Percentiles rank a stretch among this genome's conserved stretches.
These are phyloP conservation scores for Gobio occitaniae DNA, from an alignment of 2,797 vertebrate species.

Conservation along the genomic window DNA sequence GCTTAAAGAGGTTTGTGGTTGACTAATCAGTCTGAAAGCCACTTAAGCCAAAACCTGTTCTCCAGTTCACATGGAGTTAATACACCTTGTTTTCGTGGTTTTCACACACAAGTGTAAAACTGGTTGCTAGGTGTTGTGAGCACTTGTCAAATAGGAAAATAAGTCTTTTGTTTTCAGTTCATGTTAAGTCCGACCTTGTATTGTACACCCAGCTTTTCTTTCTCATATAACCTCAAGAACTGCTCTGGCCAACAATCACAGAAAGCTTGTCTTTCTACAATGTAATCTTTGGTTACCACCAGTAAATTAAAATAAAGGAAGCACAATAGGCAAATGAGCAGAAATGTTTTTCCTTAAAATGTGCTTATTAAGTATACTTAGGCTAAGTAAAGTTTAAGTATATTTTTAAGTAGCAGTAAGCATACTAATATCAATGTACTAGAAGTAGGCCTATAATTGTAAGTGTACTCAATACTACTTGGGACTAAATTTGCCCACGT, in stretches of 20 bases:
- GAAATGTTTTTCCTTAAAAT: neutral
- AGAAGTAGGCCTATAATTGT: too few relatives aligned
- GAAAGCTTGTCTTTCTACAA: neutral
- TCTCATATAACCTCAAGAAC: neutral
- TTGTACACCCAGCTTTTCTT: neutral
- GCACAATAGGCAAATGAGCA: neutral
- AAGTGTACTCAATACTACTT: too few relatives aligned
- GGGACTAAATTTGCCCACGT: too few relatives aligned
- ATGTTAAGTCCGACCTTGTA: neutral
- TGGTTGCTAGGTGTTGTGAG: neutral
- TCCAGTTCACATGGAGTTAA: neutral
- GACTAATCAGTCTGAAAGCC: neutral
- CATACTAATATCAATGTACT: too few relatives aligned
- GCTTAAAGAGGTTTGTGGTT: neutral
- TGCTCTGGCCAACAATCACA: neutral
- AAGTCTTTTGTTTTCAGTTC: slow-evolving; percentile 4
- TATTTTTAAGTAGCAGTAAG: too few relatives aligned
- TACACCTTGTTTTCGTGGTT: neutral
- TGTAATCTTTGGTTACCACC: neutral
- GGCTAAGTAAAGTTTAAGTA: too few relatives aligned
- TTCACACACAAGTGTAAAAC: neutral
- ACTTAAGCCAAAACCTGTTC: neutral
- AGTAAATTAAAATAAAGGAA: neutral
- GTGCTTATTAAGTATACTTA: neutral
- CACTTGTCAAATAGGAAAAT: neutral